A percentile compares a stretch with the other conserved stretches of the same genome.
Conservation (phyloP, 92 coral and sea anemone species). For the Epizoanthus stellaris region DNA sequence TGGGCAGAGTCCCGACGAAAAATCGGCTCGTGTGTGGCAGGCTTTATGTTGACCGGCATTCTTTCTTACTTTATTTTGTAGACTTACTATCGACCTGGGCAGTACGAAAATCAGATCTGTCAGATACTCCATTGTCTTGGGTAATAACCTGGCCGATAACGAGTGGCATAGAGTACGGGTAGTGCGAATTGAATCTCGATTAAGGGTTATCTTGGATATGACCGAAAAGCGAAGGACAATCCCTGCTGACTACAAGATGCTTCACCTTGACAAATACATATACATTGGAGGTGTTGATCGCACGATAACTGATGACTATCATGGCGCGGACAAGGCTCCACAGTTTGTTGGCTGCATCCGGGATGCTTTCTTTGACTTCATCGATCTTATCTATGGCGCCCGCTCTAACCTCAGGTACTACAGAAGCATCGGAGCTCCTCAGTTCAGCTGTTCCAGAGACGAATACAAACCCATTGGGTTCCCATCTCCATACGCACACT, state of each 20-base stretch:
- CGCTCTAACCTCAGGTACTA: constrained; percentile 44
- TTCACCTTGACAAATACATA: constrained; percentile 73
- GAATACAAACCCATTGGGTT: constrained; percentile 77
- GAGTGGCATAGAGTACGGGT: constrained; percentile 82
- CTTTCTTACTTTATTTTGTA: constrained; percentile 5
- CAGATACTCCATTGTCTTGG: constrained; percentile 70
- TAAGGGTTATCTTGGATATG: constrained; percentile 55
- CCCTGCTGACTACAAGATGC: constrained; percentile 64
- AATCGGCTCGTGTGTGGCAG: too few species aligned
- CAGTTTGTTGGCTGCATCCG: constrained; percentile 86
- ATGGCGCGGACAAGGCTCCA: constrained; percentile 57
- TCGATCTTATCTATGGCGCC: constrained; percentile 72
- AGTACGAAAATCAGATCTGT: constrained; percentile 53
- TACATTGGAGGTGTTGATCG: constrained; percentile 88
- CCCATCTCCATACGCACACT: constrained; percentile 64
- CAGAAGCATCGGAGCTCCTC: constrained; percentile 52
- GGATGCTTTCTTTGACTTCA: constrained; percentile 70
- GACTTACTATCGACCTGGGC: constrained; percentile 86
- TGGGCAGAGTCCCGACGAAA: too few species aligned
- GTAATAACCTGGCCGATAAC: constrained; percentile 85
- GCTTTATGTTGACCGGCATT: not conserved
- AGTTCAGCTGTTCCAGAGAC: constrained; percentile 58
- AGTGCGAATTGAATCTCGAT: constrained; percentile 48
- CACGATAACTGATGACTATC: constrained; percentile 61
- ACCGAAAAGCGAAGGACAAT: constrained; percentile 36